phyloP scores from a whole-genome alignment of 2,888 invertebrate genomes.

The Callosobruchus maculatus region DNA sequence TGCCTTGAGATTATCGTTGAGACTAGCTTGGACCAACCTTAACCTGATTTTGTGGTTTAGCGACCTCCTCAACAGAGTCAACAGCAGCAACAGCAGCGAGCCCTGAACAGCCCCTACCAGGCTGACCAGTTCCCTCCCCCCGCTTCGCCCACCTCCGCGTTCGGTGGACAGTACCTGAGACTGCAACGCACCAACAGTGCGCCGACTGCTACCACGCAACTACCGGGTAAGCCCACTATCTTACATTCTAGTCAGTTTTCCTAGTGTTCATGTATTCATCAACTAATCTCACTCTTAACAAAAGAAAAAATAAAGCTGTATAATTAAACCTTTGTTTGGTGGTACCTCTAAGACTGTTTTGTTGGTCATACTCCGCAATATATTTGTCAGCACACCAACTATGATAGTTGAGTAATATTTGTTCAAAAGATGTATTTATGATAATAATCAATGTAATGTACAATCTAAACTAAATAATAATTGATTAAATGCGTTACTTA shows the following conservation, averaged over 20 bases:
- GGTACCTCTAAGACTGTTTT: no score
- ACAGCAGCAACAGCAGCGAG: constrained; percentile 43
- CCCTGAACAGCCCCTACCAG: constrained; percentile 54
- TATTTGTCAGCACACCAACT: no score
- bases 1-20: no score
- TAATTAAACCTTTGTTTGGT: background rate
- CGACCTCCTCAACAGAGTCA: constrained; percentile 32
- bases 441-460: no score
- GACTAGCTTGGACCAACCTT: background rate
- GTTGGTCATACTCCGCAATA: no score
- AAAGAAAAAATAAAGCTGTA: background rate
- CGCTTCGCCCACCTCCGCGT: constrained; percentile 52
- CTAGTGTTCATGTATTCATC: background rate
- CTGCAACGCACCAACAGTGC: constrained; percentile 59
- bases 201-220: constrained; percentile 55
- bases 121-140: constrained; percentile 53
- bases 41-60: constrained; percentile 18
- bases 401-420: no score
- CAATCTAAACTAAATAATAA: no score
- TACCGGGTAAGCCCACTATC: constrained; percentile 55
- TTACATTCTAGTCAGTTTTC: background rate
- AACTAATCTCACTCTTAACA: background rate
- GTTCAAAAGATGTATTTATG: no score
- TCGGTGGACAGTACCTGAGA: constrained; percentile 51
- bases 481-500: no score